Evolutionary conservation across 2,888 invertebrate species (phyloP), one percentile per base, ranked within the genome.

Genomic region (Oscheius sp.): DNA sequence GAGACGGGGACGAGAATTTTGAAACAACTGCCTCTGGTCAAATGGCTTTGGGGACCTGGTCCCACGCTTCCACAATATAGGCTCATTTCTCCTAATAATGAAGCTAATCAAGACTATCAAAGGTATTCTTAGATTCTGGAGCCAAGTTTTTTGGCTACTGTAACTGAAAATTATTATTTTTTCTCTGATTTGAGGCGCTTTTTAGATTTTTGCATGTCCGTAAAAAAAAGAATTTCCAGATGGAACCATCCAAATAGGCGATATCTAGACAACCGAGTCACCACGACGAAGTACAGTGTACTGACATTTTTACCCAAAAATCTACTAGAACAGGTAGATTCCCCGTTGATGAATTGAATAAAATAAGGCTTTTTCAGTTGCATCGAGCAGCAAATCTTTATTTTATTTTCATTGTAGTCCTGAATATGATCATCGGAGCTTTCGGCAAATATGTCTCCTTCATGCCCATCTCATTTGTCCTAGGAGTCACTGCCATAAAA

Each of bases 371-470:
- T 0, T 70, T 76, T 33, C 96, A 97, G 89, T 96, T 96, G 88
- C 96, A 96, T 89, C 91, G 96, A 70, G 93, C 95, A 86, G 96
- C 96, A 76, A 97, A 97, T 90, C 90, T 97, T 86, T 96, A 96
- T 90, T 97, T 97, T 89, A 92, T 96, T 87, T 94, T 95, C 87
- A 95, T 96, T 87, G 94, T 96, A 84, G 89, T 95, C 82, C 91
- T 96, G 76, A 96, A 96, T 89, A 96, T 95, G 95, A 92, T 96
- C 87, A 93, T 95, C 27, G 75, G 74, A 29, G 78, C 79, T 10
- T 81, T 77, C 33, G 81, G 81, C 50, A 74, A 73, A 34, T 78
- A 78, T 65, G 71, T 81, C n/a, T 75, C 78, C 1, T 66, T 95
- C 82, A 92, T 96, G 88, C 96, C 96, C 77, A 91, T 96, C 83